Conservation (phyloP, 2,797 vertebrate genomes). For the Calcarius lapponicus region DNA sequence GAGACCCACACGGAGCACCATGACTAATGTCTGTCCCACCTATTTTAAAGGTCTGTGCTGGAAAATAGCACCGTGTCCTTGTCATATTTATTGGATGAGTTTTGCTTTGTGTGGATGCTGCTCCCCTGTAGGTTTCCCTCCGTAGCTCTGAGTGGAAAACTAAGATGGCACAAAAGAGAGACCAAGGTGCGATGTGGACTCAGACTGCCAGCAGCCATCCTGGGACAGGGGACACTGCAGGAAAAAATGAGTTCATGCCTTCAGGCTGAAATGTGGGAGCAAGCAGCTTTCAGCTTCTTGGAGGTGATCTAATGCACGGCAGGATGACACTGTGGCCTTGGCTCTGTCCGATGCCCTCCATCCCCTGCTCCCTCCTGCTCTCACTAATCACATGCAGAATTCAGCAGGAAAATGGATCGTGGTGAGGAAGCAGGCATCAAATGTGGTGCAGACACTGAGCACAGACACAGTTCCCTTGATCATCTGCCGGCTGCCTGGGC, state of each 20-base stretch:
- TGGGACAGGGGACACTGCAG: not conserved
- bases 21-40: not conserved
- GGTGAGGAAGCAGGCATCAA: not conserved
- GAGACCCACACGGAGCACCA: rapidly evolving
- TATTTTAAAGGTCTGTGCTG: not conserved
- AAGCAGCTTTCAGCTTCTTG: not conserved
- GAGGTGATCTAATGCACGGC: rapidly evolving
- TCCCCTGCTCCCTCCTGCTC: not conserved
- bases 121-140: not conserved
- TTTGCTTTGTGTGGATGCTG: not conserved
- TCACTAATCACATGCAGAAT: not conserved
- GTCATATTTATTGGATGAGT: not conserved
- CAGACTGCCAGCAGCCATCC: not conserved
- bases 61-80: not conserved
- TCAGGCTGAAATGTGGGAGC: not conserved
- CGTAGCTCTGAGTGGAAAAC: not conserved
- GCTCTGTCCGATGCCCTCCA: not conserved
- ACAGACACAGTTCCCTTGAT: not conserved
- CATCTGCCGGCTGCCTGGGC: not conserved
- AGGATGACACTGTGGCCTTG: not conserved
- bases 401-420: not conserved
- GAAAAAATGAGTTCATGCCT: not conserved
- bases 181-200: rapidly evolving
- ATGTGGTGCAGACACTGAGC: rapidly evolving
- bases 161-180: not conserved